phyloP scores from a whole-genome alignment of 1,140 invertebrate genomes.

The Drosophila nannoptera region DNA sequence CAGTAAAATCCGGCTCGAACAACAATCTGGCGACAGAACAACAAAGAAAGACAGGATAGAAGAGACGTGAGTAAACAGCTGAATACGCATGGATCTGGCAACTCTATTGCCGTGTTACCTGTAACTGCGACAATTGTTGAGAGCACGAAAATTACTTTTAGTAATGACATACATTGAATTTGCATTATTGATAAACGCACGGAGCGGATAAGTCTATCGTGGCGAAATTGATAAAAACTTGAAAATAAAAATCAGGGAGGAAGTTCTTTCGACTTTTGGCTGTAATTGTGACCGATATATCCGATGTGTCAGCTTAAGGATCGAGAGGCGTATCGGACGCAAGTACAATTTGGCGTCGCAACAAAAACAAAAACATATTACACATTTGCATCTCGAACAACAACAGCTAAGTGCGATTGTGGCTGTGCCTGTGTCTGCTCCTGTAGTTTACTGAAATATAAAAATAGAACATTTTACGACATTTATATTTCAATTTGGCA shows the following conservation, averaged over 20 bases:
- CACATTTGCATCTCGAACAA: conserved; percentile 66
- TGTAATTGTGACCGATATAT: conserved; percentile 21
- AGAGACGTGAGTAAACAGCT: conserved; percentile 29
- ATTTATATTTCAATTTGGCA: conserved; percentile 44
- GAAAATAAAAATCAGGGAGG: not conserved
- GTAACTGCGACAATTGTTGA: conserved; percentile 78
- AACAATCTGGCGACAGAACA: conserved; percentile 62
- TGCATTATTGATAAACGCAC: conserved; percentile 64
- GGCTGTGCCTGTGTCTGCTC: conserved; percentile 39
- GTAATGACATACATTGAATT: conserved; percentile 60
- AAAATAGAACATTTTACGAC: conserved; percentile 73
- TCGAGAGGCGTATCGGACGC: conserved; percentile 65
- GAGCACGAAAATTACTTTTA: conserved; percentile 79
- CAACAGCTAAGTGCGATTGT: conserved; percentile 24
- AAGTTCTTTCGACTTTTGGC: conserved; percentile 21
- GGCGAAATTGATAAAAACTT: conserved; percentile 4
- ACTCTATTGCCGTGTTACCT: conserved; percentile 52
- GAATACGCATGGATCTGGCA: conserved; percentile 34
- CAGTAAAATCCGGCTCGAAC: conserved; percentile 78
- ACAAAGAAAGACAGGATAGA: not conserved
- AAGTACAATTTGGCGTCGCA: conserved; percentile 69
- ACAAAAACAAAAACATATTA: conserved; percentile 69
- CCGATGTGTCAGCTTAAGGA: conserved; percentile 40
- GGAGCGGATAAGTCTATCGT: conserved; percentile 24
- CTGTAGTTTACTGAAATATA: conserved; percentile 69